Conservation (phyloP, 2,888 invertebrate genomes). For the Hydrotaea cyrtoneurina region DNA sequence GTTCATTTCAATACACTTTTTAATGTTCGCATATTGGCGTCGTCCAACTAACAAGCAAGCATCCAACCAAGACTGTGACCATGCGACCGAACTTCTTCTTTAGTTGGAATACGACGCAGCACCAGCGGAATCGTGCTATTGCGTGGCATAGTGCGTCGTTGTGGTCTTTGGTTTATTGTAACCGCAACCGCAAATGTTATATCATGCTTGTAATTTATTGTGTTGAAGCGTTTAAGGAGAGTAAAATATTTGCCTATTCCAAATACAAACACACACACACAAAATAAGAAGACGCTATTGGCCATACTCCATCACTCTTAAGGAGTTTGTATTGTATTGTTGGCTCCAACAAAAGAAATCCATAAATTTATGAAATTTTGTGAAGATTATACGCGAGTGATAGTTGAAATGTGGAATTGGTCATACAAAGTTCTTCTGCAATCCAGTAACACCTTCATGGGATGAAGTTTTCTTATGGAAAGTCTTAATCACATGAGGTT, state of each 20-base stretch:
- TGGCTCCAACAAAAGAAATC: not conserved
- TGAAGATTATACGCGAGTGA: not conserved
- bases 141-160: not conserved
- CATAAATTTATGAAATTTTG: not conserved
- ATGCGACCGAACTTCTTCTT: not conserved
- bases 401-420: not conserved
- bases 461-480: too few relatives aligned
- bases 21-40: not conserved
- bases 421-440: too few relatives aligned
- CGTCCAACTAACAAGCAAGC: not conserved
- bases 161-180: not conserved
- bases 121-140: not conserved
- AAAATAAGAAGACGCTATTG: not conserved
- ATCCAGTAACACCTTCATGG: too few relatives aligned
- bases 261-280: not conserved
- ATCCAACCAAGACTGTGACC: not conserved
- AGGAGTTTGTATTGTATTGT: not conserved
- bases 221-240: not conserved
- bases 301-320: not conserved
- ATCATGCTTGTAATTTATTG: constrained; percentile 5
- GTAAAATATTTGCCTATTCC: not conserved
- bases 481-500: too few relatives aligned
- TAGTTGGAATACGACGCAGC: not conserved
- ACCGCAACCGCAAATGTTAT: not conserved
- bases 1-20: constrained; percentile 28